A percentile compares a stretch with the other conserved stretches of the same genome.
These are phyloP conservation scores for Tetrax tetrax DNA, from an alignment of 2,113 vertebrate species.

Conservation along the genomic window DNA sequence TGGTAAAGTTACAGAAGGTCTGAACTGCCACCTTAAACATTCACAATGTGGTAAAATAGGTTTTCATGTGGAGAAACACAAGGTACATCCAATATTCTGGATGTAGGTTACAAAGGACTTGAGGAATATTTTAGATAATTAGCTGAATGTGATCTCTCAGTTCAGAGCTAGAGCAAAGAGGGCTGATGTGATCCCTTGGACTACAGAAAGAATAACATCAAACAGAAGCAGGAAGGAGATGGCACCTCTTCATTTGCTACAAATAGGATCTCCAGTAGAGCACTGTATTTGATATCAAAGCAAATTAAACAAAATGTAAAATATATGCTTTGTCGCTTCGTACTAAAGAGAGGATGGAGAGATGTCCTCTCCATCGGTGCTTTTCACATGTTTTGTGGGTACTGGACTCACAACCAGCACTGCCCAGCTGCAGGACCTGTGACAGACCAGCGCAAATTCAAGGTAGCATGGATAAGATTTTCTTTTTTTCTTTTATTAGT, in stretches of 20 bases:
- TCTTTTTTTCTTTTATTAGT: background rate
- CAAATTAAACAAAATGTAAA: background rate
- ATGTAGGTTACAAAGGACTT: background rate
- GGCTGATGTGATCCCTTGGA: background rate
- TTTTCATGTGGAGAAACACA: background rate
- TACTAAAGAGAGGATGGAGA: background rate
- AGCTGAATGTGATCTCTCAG: background rate
- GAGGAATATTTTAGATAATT: background rate
- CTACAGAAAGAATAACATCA: background rate
- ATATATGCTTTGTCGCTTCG: fast-evolving
- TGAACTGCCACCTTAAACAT: background rate
- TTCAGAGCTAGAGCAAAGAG: background rate
- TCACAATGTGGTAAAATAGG: background rate
- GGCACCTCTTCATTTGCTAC: background rate
- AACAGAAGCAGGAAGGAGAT: background rate
- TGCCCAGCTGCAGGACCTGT: background rate
- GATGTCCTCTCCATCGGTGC: background rate
- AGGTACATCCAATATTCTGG: background rate
- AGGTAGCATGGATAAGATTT: background rate
- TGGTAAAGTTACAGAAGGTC: background rate
- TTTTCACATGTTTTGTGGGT: background rate
- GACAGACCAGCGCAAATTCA: background rate
- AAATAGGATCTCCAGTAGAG: background rate
- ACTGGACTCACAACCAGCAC: background rate
- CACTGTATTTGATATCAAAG: fast-evolving